Evolutionary conservation across 2,797 vertebrate species (phyloP).

Genomic region (Xerus rutilus): DNA sequence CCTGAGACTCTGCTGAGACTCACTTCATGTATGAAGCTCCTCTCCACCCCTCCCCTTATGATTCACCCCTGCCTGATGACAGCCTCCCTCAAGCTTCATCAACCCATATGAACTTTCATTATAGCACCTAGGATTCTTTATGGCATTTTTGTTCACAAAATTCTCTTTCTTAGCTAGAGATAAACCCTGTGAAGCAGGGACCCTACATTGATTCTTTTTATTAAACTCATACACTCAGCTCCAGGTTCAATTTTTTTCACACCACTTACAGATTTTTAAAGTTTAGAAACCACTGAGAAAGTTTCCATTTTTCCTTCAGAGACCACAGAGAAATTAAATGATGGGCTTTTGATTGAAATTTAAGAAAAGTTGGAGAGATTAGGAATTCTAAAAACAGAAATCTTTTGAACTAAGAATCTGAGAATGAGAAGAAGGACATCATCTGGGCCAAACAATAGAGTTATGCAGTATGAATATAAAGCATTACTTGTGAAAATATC

Average conservation of each 20-base stretch:
- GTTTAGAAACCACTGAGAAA: background rate
- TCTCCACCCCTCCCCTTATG: background rate
- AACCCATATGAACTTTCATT: background rate
- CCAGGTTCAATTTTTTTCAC: background rate
- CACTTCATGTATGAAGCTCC: background rate
- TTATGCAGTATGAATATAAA: slow-evolving; percentile 13
- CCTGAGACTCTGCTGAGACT: background rate
- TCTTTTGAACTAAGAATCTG: slow-evolving; percentile 5
- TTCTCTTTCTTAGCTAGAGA: background rate
- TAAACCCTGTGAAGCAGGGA: background rate
- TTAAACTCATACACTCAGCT: background rate
- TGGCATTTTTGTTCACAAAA: background rate
- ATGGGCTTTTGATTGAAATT: background rate
- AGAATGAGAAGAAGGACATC: background rate
- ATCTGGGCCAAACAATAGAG: background rate
- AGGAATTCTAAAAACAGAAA: background rate
- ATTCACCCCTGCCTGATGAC: slow-evolving; percentile 25
- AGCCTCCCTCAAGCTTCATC: background rate
- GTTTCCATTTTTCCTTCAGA: slow-evolving; percentile 15
- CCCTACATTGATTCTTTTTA: background rate
- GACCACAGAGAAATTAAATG: slow-evolving; percentile 7
- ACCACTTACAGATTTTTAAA: background rate
- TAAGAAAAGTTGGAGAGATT: background rate
- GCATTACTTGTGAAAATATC: background rate
- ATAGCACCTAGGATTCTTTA: background rate